Base-by-base conservation (phyloP, 2,888 invertebrate species). In the Lycocerus yunnanus region DNA sequence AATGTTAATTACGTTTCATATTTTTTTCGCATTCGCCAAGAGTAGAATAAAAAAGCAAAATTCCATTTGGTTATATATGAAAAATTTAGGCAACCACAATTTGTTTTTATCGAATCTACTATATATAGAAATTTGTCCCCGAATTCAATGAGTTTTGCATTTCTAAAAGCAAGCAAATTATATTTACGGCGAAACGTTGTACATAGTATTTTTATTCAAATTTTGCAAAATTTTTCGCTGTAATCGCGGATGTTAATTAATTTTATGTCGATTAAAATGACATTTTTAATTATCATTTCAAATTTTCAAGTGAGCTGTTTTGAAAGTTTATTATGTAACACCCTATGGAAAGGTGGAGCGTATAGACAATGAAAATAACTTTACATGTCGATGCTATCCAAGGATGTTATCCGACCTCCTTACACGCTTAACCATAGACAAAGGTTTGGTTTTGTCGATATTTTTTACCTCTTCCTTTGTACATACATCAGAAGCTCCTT, bases 121-220 rank as follows among this genome's bases (percentile, higher is more conserved):
- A 43, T 18, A 20, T 63, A 63, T 63, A 63, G 61, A 63, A 63
- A 63, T 63, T 63, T 63, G 61, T 63, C 20, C 43, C 43, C 20
- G 61, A 63, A 63, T 63, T 63, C 61, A 63, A 18, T 63, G 61
- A 63, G 20, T 18, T 63, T 63, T 63, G n/a, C 43, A 43, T 43
- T 43, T 43, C n/a, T 43, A 43, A 43, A 43, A 43, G 43, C 43
- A 43, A 43, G 43, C 4, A 43, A 43, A 43, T 43, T 43, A 43
- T 43, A 43, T 43, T n/a, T n/a, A n/a, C 43, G n/a, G n/a, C 43
- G n/a, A n/a, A n/a, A n/a, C n/a, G n/a, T n/a, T n/a, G n/a, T n/a
- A n/a, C n/a, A n/a, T n/a, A n/a, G n/a, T n/a, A n/a, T n/a, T n/a
- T n/a, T n/a, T n/a, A n/a, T n/a, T n/a, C n/a, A n/a, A n/a, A n/a